phyloP scores from a whole-genome alignment of 2,888 invertebrate genomes.

The Eugnorisma glareosa region DNA sequence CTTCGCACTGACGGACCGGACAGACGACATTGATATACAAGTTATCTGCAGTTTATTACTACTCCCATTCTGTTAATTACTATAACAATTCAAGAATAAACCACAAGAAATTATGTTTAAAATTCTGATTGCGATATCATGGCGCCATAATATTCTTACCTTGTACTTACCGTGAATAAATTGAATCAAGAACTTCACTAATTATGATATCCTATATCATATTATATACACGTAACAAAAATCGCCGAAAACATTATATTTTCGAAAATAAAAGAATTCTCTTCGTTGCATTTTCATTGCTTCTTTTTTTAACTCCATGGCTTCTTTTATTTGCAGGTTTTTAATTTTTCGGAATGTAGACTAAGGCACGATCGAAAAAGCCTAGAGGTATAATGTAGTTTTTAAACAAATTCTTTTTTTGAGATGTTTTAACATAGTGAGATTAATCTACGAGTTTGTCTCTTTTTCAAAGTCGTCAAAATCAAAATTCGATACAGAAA shows the following conservation, averaged over 20 bases:
- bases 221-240: background rate
- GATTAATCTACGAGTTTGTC: background rate
- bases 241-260: background rate
- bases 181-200: background rate
- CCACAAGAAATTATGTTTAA: background rate
- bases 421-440: background rate
- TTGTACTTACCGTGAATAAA: background rate
- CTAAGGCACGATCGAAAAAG: background rate
- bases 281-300: background rate
- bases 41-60: slow-evolving; percentile 68
- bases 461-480: background rate
- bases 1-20: slow-evolving; percentile 59
- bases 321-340: background rate
- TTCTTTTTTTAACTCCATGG: background rate
- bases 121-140: background rate
- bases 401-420: background rate
- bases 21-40: slow-evolving; percentile 65
- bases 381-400: background rate
- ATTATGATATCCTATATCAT: background rate
- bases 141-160: background rate
- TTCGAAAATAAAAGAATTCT: background rate
- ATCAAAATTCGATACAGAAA: background rate
- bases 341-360: background rate
- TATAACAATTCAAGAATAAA: slow-evolving; percentile 9
- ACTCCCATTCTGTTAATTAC: slow-evolving; percentile 40